phyloP scores from a whole-genome alignment of 2,888 invertebrate species.

The Patella pellucida region DNA sequence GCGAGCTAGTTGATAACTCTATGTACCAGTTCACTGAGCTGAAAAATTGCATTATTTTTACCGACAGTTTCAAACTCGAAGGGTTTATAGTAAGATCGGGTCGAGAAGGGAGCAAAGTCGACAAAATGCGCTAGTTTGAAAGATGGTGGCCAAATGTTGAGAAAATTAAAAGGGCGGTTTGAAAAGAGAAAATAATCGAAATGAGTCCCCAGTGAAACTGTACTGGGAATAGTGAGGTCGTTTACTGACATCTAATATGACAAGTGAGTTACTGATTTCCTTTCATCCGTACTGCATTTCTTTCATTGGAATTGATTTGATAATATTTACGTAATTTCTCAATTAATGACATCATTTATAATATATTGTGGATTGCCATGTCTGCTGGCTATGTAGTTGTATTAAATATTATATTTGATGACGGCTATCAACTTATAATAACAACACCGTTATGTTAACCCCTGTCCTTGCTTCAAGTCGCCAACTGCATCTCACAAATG shows the following conservation, averaged over 20 bases:
- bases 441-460: no score
- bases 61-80: constrained; percentile 16
- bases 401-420: no score
- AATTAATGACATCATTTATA: constrained; percentile 4
- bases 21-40: constrained; percentile 23
- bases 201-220: constrained; percentile 21
- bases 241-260: neutral
- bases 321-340: constrained; percentile 10
- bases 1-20: constrained; percentile 16
- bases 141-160: constrained; percentile 20
- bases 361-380: neutral
- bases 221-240: constrained; percentile 9
- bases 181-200: constrained; percentile 23
- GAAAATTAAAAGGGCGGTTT: constrained; percentile 26
- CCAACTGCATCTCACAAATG: no score
- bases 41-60: constrained; percentile 30
- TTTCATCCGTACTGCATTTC: constrained; percentile 6
- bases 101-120: constrained; percentile 1
- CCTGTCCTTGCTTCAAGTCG: no score
- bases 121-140: constrained; percentile 8
- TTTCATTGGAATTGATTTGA: constrained; percentile 9
- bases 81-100: neutral
- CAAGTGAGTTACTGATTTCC: constrained; percentile 9
- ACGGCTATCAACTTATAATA: no score
- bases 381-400: no score